These are phyloP conservation scores for Hypselothyrea guttata DNA, from an alignment of 2,888 invertebrate species.

Conservation along the genomic window DNA sequence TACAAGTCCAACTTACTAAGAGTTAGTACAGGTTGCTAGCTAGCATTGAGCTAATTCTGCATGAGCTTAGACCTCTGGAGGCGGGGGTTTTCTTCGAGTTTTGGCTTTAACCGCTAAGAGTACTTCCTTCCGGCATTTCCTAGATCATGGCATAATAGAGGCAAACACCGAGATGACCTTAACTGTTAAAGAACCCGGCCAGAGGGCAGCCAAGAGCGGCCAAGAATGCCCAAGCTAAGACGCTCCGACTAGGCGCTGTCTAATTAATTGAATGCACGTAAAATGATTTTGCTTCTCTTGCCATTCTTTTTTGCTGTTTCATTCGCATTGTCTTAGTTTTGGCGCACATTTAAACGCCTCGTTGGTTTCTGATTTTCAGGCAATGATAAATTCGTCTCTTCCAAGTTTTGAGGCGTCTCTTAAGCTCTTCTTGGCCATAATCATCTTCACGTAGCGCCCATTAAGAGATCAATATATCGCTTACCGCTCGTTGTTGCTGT, in stretches of 20 bases:
- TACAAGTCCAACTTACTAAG: not conserved
- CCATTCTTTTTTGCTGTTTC: constrained; percentile 25
- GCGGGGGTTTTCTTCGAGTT: not conserved
- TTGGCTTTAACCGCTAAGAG: constrained; percentile 38
- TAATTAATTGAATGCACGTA: constrained; percentile 74
- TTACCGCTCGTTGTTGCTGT: constrained; percentile 18
- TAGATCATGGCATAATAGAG: constrained; percentile 21
- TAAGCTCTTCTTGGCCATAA: constrained; percentile 29
- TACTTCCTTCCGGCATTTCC: constrained; percentile 73
- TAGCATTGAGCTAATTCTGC: constrained; percentile 43
- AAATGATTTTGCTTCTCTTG: constrained; percentile 35
- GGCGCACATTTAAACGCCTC: constrained; percentile 70
- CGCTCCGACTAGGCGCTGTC: constrained; percentile 35
- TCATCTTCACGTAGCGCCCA: constrained; percentile 48
- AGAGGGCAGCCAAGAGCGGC: constrained; percentile 34
- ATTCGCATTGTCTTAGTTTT: constrained; percentile 24
- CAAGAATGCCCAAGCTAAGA: constrained; percentile 35
- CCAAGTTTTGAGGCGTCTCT: constrained; percentile 38
- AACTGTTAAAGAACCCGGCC: constrained; percentile 56
- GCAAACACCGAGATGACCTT: constrained; percentile 54
- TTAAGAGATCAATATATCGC: constrained; percentile 73
- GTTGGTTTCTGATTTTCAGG: constrained; percentile 59
- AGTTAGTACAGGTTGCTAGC: constrained; percentile 6
- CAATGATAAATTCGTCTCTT: constrained; percentile 55
- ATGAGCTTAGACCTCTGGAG: constrained; percentile 12